Base-by-base conservation (phyloP, 2,888 invertebrate species). In the Meteorus colon region DNA sequence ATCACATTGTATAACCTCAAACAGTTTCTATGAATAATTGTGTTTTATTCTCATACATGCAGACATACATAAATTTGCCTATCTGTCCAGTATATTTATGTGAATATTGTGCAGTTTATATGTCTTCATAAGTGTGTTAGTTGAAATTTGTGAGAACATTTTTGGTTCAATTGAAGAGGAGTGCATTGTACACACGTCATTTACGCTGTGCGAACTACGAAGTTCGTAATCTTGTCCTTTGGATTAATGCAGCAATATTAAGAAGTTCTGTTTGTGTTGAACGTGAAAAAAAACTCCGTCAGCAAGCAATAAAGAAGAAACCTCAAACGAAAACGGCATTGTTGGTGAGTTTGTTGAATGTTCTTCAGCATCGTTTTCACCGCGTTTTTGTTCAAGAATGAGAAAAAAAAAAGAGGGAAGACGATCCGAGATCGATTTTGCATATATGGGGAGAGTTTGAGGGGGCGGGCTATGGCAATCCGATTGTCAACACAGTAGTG, bases 401-500 rank as follows among this genome's bases (percentile, higher is more conserved):
- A 1, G 6, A 65, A 5, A 55, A 55, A n/a, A 62, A 62, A 65
- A 24, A 66, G 65, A 67, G 73, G 63, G 73, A 63, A 65, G 69
- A 78, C 74, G 77, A 79, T 80, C 79, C 67, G 29, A 73, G 77
- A 80, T 81, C 79, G 78, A 80, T 80, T 80, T 78, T 81, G 76
- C 76, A 76, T 79, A 75, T 74, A 60, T 59, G 72, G 27, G 55
- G 45, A 63, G 67, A 65, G 66, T 69, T 62, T 69, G 62, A 75
- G 72, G 48, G 71, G 77, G 74, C 63, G 70, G 45, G 73, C 14
- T 51, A 41, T 51, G 73, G 68, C 75, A 67, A 77, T 81, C 80
- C 76, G 75, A 81, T 81, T 82, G 83, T 83, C 82, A 83, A 83
- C 82, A 82, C 48, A 41, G 60, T 55, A 55, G 55, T 19, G 19